Conservation (phyloP, 2,888 invertebrate genomes). For the Cantharis nigra region DNA sequence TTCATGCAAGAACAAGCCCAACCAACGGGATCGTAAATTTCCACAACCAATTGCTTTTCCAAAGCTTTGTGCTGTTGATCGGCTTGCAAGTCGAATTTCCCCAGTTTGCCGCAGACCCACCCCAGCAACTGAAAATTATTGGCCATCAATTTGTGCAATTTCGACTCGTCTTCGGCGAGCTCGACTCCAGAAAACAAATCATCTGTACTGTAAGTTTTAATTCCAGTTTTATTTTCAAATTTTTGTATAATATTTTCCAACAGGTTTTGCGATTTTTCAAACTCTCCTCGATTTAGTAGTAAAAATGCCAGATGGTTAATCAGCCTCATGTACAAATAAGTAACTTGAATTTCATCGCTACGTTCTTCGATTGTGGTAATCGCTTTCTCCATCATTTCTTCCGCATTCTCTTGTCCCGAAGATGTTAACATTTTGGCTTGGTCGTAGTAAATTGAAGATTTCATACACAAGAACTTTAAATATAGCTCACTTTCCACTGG, state of each 20-base stretch:
- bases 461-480: conserved; percentile 47
- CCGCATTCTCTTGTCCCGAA: conserved; percentile 40
- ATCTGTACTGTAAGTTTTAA: conserved; percentile 53
- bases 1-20: conserved; percentile 63
- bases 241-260: conserved; percentile 54
- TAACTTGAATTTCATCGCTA: conserved; percentile 42
- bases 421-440: conserved; percentile 49
- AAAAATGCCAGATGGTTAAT: conserved; percentile 64
- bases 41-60: conserved; percentile 61
- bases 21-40: conserved; percentile 62
- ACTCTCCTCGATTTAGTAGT: conserved; percentile 60
- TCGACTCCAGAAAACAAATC: conserved; percentile 59
- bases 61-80: conserved; percentile 62
- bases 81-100: conserved; percentile 59
- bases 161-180: conserved; percentile 51
- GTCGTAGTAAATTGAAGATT: conserved; percentile 50
- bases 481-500: conserved; percentile 33
- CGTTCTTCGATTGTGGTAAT: conserved; percentile 42
- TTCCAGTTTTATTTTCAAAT: conserved; percentile 32
- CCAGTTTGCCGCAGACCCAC: conserved; percentile 63
- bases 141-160: conserved; percentile 62
- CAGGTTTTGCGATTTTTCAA: conserved; percentile 56
- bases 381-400: conserved; percentile 43
- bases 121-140: conserved; percentile 68
- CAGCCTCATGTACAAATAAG: conserved; percentile 61